Evolutionary conservation across 2,888 invertebrate species (phyloP).

Genomic region (Sympetrum striolatum): DNA sequence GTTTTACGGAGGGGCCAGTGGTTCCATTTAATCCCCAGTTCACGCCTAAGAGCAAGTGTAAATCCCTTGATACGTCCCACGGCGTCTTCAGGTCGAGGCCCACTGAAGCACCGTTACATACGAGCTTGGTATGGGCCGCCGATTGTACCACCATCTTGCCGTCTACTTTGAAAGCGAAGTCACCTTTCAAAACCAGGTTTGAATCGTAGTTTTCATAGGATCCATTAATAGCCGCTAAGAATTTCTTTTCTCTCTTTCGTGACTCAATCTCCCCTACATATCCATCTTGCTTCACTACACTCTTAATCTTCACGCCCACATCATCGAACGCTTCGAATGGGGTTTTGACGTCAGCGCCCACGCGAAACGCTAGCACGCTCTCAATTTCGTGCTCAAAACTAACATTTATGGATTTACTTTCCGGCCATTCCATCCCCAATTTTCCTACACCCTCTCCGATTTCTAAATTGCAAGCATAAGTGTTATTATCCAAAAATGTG

Average conservation of each 20-base stretch:
- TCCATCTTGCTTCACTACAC: not conserved
- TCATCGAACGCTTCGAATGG: not conserved
- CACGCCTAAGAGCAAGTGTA: not conserved
- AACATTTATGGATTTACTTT: not conserved
- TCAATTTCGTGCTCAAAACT: constrained; percentile 8
- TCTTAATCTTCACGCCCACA: not conserved
- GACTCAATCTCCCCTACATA: not conserved
- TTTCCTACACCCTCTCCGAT: not conserved
- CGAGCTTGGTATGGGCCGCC: not conserved
- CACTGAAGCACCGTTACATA: not conserved
- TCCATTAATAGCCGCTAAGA: not conserved
- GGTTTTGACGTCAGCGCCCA: not conserved
- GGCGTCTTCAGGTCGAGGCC: not conserved
- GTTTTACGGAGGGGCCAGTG: not conserved
- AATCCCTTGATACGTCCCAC: not conserved
- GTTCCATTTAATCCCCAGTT: not conserved
- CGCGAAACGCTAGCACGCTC: not conserved
- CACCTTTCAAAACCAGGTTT: not conserved
- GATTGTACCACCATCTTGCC: not conserved
- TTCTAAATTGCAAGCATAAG: not conserved
- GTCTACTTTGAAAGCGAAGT: not conserved
- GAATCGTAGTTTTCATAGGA: not conserved
- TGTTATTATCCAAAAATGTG: not conserved
- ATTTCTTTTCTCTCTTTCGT: not conserved
- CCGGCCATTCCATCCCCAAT: not conserved